A percentile compares a stretch with the other conserved stretches of the same genome.
These are phyloP conservation scores for Orgyia antiqua DNA, from an alignment of 2,888 invertebrate species.

Conservation along the genomic window DNA sequence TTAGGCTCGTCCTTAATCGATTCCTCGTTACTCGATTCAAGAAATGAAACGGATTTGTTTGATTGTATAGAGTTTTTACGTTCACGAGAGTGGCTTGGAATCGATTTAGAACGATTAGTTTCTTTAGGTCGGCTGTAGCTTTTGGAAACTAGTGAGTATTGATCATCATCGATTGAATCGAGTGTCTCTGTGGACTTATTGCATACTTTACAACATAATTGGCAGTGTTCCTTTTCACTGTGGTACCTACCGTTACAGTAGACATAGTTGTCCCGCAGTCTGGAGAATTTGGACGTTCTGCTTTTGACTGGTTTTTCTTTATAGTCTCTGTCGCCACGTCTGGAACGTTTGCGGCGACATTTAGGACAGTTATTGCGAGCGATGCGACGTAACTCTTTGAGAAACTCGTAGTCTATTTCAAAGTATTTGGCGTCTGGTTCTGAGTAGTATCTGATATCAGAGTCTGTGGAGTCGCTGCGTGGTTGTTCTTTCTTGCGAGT, in stretches of 20 bases:
- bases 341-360: constrained; percentile 45
- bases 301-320: constrained; percentile 25
- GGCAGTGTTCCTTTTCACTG: constrained; percentile 58
- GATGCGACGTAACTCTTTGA: constrained; percentile 63
- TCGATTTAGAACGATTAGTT: constrained; percentile 37
- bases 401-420: constrained; percentile 71
- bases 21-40: constrained; percentile 64
- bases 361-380: constrained; percentile 65
- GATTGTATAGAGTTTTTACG: constrained; percentile 69
- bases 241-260: constrained; percentile 62
- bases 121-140: constrained; percentile 50
- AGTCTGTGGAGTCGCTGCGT: constrained; percentile 41
- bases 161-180: constrained; percentile 59
- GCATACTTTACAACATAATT: constrained; percentile 57
- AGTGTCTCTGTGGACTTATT: constrained; percentile 59
- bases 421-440: constrained; percentile 72
- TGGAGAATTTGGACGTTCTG: constrained; percentile 28
- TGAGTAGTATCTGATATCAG: constrained; percentile 62
- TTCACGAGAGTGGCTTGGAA: constrained; percentile 35
- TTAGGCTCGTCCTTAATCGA: constrained; percentile 65
- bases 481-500: constrained; percentile 26
- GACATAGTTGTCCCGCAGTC: constrained; percentile 43
- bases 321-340: constrained; percentile 24
- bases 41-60: constrained; percentile 69
- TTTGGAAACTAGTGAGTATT: constrained; percentile 53